These are phyloP conservation scores for Argyresthia goedartella DNA, from an alignment of 2,888 invertebrate genomes.

Conservation along the genomic window DNA sequence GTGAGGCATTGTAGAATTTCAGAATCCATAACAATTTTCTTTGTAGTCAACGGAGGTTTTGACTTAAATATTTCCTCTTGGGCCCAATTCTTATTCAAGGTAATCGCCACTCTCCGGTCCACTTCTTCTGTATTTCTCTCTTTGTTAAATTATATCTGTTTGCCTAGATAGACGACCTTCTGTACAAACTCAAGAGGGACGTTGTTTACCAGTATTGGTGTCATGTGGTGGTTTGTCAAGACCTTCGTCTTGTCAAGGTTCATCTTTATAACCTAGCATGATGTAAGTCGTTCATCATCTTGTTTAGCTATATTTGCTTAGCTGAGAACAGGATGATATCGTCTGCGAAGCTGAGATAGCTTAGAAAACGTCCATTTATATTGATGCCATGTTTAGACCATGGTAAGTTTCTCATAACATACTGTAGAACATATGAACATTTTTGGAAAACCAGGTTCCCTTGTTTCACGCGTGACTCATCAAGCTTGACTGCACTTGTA, in stretches of 20 bases:
- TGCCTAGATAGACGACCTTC: neutral
- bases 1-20: no score
- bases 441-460: neutral
- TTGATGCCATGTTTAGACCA: neutral
- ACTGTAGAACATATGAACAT: neutral
- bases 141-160: neutral
- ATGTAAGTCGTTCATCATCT: neutral
- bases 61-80: neutral
- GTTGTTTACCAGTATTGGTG: neutral
- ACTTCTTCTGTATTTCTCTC: neutral
- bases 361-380: neutral
- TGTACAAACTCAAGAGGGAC: neutral
- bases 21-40: no score
- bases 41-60: no score
- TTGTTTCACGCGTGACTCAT: neutral
- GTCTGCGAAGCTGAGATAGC: neutral
- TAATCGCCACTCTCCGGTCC: neutral
- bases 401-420: neutral
- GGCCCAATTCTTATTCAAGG: neutral
- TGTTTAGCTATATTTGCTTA: neutral
- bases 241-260: neutral
- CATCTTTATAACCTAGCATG: neutral
- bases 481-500: neutral
- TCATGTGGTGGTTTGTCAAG: neutral
- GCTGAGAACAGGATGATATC: neutral